phyloP scores from a whole-genome alignment of 2,113 vertebrate species.

The Vombatus ursinus region DNA sequence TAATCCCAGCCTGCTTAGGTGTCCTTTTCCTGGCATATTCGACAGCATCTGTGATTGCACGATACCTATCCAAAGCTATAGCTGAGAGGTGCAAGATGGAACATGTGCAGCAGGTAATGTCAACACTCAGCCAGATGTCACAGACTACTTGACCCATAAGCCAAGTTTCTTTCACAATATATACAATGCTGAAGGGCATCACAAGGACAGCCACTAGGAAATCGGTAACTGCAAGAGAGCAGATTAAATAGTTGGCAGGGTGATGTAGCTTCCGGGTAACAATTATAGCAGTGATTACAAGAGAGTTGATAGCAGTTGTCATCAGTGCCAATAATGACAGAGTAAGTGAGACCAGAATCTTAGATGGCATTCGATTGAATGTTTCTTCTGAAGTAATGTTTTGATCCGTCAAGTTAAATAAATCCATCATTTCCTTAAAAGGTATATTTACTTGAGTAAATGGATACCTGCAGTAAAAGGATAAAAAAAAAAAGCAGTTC shows the following conservation, averaged over 20 bases:
- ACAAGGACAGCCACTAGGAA: slow-evolving; percentile 97
- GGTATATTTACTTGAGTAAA: slow-evolving; percentile 53
- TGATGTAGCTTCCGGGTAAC: slow-evolving; percentile 97
- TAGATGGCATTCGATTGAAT: slow-evolving; percentile 85
- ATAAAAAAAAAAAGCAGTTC: slow-evolving; percentile 53
- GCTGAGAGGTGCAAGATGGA: slow-evolving; percentile 97
- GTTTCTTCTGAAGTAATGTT: slow-evolving; percentile 85
- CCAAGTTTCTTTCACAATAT: slow-evolving; percentile 95
- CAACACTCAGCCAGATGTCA: slow-evolving; percentile 95
- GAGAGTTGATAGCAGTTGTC: slow-evolving; percentile 96
- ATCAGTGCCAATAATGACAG: slow-evolving; percentile 92
- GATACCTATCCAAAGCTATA: slow-evolving; percentile 95
- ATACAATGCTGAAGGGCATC: slow-evolving; percentile 98
- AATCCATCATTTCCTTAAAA: slow-evolving; percentile 90
- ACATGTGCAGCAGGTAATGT: slow-evolving; percentile 97
- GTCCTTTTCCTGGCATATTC: slow-evolving; percentile 96
- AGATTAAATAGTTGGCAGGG: slow-evolving; percentile 98
- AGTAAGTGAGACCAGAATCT: slow-evolving; percentile 92
- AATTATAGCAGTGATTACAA: slow-evolving; percentile 97
- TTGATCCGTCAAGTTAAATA: slow-evolving; percentile 90
- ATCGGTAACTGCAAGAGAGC: slow-evolving; percentile 96
- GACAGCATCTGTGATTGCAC: slow-evolving; percentile 96
- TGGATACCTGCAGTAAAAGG: slow-evolving; percentile 79
- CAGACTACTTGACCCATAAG: slow-evolving; percentile 95
- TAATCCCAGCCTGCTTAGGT: slow-evolving; percentile 90